phyloP scores from a whole-genome alignment of 2,888 invertebrate genomes.

The Cecidostiba fungosa region DNA sequence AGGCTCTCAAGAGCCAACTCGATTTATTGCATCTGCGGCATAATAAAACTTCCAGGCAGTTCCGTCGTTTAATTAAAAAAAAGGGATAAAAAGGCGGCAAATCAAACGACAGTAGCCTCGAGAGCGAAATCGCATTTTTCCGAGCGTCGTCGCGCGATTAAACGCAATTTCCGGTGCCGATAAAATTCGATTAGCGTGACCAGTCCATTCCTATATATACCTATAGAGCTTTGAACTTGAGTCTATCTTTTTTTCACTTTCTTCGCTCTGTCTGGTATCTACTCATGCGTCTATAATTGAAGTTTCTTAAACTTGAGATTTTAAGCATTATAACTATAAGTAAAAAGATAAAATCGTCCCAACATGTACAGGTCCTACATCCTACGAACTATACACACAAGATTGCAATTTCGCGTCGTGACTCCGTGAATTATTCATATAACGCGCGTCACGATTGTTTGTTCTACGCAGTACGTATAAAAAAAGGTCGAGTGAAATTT shows the following conservation, averaged over 20 bases:
- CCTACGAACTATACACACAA: background rate
- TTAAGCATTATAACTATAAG: no score
- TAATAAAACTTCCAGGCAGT: background rate
- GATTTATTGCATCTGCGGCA: background rate
- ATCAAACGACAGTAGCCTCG: background rate
- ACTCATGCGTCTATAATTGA: no score
- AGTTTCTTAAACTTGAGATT: no score
- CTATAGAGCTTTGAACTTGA: background rate
- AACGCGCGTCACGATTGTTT: background rate
- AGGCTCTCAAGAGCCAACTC: background rate
- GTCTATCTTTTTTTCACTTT: background rate
- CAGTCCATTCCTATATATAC: background rate
- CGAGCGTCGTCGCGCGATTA: slow-evolving; percentile 2
- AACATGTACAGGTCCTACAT: no score
- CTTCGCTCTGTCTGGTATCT: background rate
- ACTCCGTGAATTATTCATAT: background rate
- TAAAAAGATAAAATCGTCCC: no score
- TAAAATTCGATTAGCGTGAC: slow-evolving; percentile 34
- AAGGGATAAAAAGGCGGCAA: background rate
- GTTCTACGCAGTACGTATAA: background rate
- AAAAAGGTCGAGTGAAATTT: slow-evolving; percentile 1
- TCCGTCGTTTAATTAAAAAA: slow-evolving; percentile 18
- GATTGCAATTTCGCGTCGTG: background rate
- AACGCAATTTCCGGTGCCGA: slow-evolving; percentile 28
- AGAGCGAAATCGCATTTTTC: slow-evolving; percentile 22